Base-by-base conservation (phyloP, 92 coral and sea anemone genomes). In the Porites divaricata region DNA sequence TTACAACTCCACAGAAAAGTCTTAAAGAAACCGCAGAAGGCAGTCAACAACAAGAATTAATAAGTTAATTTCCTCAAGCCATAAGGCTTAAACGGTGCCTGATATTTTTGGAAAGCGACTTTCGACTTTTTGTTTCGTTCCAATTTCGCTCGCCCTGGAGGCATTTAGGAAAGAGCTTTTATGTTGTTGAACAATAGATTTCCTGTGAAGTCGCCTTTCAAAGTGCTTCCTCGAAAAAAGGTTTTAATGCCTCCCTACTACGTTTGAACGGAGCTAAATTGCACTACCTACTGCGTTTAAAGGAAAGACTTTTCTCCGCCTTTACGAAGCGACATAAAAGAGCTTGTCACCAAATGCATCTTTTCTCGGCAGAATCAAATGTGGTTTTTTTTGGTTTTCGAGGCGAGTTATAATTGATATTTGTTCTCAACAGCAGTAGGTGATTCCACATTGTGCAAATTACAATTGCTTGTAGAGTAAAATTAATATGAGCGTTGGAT, bases 361-460 rank as follows among this genome's bases (percentile, higher is more conserved):
- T 65, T 63, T 62, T 35, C 26, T 70, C 62, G 74, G 14, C 57
- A 45, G 85, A 77, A 80, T 48, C 22, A 69, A 79, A 91, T 67
- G 25, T 23, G 28, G 80, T 72, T 69, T 82, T 66, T 74, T 61
- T 82, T 64, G 45, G 79, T 72, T 80, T 75, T 80, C 75, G 51
- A 16, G 84, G 72, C 84, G 85, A 83, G 84, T 80, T 65, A 81
- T 92, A 87, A 91, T 87, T 91, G 95, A 86, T 93, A 88, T 93
- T 90, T 78, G 91, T 92, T 50, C 88, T 71, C 14, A 89, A 41
- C 93, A 74, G 90, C 86, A 69, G 92, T 74, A 50, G 89, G 83
- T 88, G 48, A 51, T 74, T 68, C 62, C 66, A 77, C 83, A 89
- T 92, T 94, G 98, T 88, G 85, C 67, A 69, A 85, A 71, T 85